Base-by-base conservation (phyloP, 2,888 invertebrate species). In the Drosophila hawaiiensis region DNA sequence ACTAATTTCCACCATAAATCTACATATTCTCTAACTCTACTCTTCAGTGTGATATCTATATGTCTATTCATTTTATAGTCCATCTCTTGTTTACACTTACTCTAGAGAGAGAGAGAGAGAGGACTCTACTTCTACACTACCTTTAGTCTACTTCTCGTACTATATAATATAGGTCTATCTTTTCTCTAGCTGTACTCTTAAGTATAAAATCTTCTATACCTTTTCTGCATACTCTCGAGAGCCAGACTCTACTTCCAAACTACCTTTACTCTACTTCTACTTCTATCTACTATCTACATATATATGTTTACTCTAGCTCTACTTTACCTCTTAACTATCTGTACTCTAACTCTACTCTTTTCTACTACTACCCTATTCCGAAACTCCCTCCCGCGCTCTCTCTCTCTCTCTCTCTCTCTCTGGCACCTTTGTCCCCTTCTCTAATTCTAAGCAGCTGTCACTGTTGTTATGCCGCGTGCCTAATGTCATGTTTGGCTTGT, bases 361-460 rank as follows among this genome's bases (percentile, higher is more conserved):
- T n/a, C 37, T 16, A 41, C 19, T 43, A 47, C 43, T 47, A 39
- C 39, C 16, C 47, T 22, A 7, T 22, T 14, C 14, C 6, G 1
- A 43, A 12, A 3, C 12, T 43, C 43, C 14, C 22, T 43, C 1
- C 3, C 6, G 7, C 6, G 6, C 3, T 22, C 22, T 6, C 19
- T 4, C 22, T 16, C n/a, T 10, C n/a, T 22, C 49, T 22, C 53
- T 12, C 49, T 10, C 22, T 9, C 22, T 12, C 14, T 25, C 3
- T 7, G 47, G 37, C 47, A 47, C 6, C 14, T 22, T 22, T 22
- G 14, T 33, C 47, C 62, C 55, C 37, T 12, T 52, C 47, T 58
- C 76, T 71, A 76, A 67, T 74, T 65, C 73, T 82, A 82, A 82
- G 82, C 82, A 82, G 82, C 82, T 77, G 71, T 76, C 70, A 64